A percentile compares a stretch with the other conserved stretches of the same genome.
phyloP scores from a whole-genome alignment of 2,797 vertebrate genomes.

The Sebastes reedi region DNA sequence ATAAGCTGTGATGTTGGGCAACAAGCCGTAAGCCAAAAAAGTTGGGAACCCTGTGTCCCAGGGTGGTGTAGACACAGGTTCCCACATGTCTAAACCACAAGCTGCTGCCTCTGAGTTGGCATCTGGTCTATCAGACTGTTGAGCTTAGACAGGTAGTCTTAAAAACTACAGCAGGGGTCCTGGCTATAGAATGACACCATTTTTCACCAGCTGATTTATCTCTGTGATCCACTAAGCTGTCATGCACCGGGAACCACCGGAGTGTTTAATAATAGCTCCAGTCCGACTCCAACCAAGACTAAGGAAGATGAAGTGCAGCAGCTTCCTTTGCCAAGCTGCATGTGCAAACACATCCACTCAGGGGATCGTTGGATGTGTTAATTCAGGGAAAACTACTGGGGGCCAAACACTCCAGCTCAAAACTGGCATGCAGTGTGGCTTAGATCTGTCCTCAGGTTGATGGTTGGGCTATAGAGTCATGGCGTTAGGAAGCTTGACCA shows the following conservation, averaged over 20 bases:
- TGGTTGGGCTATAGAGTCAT: background rate
- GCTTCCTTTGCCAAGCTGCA: slow-evolving; percentile 13
- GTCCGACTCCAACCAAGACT: background rate
- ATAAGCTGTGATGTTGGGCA: background rate
- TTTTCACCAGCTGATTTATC: slow-evolving; percentile 2
- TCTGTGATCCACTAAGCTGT: background rate
- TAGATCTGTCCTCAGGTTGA: background rate
- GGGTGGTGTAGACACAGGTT: background rate
- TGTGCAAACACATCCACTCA: background rate
- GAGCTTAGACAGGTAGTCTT: background rate
- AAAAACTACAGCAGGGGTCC: background rate
- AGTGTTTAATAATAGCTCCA: slow-evolving; percentile 7
- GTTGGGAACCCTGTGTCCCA: background rate
- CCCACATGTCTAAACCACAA: background rate
- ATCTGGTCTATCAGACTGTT: background rate
- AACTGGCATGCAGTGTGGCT: background rate
- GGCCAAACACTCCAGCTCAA: background rate
- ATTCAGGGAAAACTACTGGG: background rate
- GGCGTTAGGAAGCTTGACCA: no score
- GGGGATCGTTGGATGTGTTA: background rate
- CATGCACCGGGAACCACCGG: background rate
- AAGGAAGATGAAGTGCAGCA: background rate
- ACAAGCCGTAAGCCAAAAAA: background rate
- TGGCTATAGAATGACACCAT: background rate
- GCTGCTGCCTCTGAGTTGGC: background rate